Base-by-base conservation (phyloP, 2,888 invertebrate genomes). In the Melanostoma mellinum region DNA sequence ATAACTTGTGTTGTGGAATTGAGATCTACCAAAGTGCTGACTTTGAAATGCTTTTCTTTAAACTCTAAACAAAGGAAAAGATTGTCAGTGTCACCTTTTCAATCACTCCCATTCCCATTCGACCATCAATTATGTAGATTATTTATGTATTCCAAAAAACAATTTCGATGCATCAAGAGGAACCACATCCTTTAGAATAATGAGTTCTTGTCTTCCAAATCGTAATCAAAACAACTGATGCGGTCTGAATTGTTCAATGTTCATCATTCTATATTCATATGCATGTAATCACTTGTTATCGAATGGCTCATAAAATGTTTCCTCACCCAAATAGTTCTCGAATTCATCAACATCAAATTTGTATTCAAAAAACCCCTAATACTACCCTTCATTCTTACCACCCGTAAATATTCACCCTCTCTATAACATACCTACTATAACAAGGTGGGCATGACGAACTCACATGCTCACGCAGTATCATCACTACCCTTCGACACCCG, bases 401-500 rank as follows among this genome's bases (percentile, higher is more conserved):
- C 58, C 40, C 40, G 46, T 36, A 68, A 61, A 20, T 20, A 20
- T 20, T 44, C 53, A 61, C 79, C 71, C 74, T 53, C 55, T 36
- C 69, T 4, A 10, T 6, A 38, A 10, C 40, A 3, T 50, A n/a
- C 63, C 36, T 38, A 38, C 65, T 75, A 20, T 20, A 78, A 74
- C 56, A 69, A 74, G 78, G 65, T 74, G 65, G 79, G 84, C 71
- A 79, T 67, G 46, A 20, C 20, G 20, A 58, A 50, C 50, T 52
- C 46, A 36, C 71, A 65, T 55, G 52, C 60, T 60, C 46, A 20
- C 33, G 38, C 53, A 52, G 33, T 75, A 68, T 72, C 67, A 79
- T 69, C 65, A 71, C 40, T 53, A 74, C 76, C 77, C 77, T 63
- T 80, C 75, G 69, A 78, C 86, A 86, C 82, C 86, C 86, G 85